A percentile compares a stretch with the other conserved stretches of the same genome.
Conservation (phyloP, 2,888 invertebrate species). For the Dynastes grantii region DNA sequence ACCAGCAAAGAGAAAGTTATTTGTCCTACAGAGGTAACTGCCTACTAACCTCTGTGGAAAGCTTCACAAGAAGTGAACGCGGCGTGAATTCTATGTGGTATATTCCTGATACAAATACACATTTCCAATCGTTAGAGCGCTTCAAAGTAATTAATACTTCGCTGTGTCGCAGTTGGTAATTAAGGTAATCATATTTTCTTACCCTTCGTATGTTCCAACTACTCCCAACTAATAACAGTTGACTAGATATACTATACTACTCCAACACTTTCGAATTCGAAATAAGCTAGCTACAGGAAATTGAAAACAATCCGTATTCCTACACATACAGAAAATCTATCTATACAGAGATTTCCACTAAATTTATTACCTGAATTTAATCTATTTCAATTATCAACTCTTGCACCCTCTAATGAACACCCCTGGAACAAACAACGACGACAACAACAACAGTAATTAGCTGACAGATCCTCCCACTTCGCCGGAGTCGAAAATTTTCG, state of each 20-base stretch:
- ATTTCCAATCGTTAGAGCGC: too few species aligned
- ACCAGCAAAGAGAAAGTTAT: too few species aligned
- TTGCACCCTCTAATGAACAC: conserved; percentile 37
- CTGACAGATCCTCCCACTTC: conserved; percentile 25
- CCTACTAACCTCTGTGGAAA: too few species aligned
- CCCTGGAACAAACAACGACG: conserved; percentile 15
- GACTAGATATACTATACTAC: not conserved
- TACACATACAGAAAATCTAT: not conserved
- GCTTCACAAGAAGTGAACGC: too few species aligned
- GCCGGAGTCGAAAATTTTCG: conserved; percentile 38
- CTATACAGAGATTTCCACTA: conserved; percentile 9
- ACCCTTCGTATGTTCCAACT: not conserved
- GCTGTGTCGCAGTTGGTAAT: not conserved
- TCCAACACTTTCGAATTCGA: conserved; percentile 1
- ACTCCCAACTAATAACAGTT: not conserved
- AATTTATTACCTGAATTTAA: conserved; percentile 46
- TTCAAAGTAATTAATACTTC: not conserved
- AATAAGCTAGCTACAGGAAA: conserved; percentile 3
- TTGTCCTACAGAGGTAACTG: too few species aligned
- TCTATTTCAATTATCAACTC: conserved; percentile 46
- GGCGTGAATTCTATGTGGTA: too few species aligned
- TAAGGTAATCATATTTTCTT: not conserved
- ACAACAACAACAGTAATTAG: conserved; percentile 42
- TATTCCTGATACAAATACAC: too few species aligned
- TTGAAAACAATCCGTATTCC: not conserved